phyloP scores from a whole-genome alignment of 2,113 vertebrate species.

The Protobothrops mucrosquamatus region DNA sequence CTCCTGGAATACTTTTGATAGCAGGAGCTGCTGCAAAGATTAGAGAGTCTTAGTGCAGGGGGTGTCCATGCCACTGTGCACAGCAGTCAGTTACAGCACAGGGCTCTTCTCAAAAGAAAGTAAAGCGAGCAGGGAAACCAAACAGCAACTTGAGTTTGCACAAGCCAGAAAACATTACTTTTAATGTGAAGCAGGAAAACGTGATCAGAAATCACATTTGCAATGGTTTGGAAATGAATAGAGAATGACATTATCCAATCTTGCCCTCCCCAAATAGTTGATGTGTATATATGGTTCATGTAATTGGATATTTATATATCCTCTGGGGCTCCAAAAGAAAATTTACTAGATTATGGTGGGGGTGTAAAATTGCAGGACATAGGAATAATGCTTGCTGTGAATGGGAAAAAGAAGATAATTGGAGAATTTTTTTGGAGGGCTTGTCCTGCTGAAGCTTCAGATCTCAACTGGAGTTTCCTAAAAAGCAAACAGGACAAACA shows the following conservation, averaged over 20 bases:
- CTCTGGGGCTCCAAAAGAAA: not conserved
- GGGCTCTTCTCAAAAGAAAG: not conserved
- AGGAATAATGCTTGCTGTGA: not conserved
- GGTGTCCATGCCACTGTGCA: not conserved
- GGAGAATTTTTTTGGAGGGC: not conserved
- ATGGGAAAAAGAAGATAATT: not conserved
- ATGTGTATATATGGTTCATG: not conserved
- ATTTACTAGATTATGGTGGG: not conserved
- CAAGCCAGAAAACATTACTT: not conserved
- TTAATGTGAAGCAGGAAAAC: not conserved
- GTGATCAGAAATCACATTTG: not conserved
- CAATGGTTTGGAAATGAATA: not conserved
- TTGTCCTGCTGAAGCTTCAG: not conserved
- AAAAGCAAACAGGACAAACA: not conserved
- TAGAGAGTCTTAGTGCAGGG: not conserved
- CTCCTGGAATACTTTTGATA: not conserved
- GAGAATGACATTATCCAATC: not conserved
- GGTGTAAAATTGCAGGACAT: not conserved
- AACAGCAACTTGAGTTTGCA: not conserved
- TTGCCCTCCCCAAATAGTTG: not conserved
- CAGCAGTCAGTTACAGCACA: not conserved
- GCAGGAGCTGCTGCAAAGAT: not conserved
- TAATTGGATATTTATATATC: not conserved
- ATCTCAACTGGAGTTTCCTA: not conserved
- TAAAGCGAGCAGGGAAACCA: not conserved